Conservation (phyloP, 2,888 invertebrate species). For the Mythimna lalbum region DNA sequence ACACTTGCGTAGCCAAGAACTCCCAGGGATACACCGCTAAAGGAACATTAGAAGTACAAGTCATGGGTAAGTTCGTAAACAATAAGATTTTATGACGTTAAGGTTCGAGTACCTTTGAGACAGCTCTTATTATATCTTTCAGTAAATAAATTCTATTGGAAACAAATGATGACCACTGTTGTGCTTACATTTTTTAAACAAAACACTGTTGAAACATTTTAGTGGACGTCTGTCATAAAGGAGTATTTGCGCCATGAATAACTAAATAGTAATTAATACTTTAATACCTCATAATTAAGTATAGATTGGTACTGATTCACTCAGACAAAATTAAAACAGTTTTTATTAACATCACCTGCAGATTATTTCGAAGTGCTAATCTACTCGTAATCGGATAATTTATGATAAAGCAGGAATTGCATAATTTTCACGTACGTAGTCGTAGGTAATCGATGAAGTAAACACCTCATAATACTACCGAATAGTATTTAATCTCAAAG, state of each 20-base stretch:
- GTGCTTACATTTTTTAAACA: not conserved
- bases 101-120: conserved; percentile 60
- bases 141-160: not conserved
- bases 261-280: not conserved
- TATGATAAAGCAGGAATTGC: conserved; percentile 12
- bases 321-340: not conserved
- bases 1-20: conserved; percentile 98
- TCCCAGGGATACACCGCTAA: conserved; percentile 97
- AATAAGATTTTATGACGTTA: conserved; percentile 1
- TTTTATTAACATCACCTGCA: not conserved
- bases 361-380: conserved; percentile 19
- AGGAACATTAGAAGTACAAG: conserved; percentile 97
- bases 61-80: conserved; percentile 96
- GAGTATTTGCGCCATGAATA: not conserved
- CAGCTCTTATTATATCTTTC: not conserved
- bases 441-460: conserved; percentile 12
- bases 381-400: conserved; percentile 25
- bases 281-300: not conserved
- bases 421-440: conserved; percentile 11
- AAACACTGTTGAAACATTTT: not conserved
- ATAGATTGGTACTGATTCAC: not conserved
- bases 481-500: conserved; percentile 49
- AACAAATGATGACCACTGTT: not conserved
- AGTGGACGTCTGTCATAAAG: not conserved
- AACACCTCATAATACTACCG: conserved; percentile 4